Conservation (phyloP, 2,113 vertebrate species). For the Coracopsis vasa region DNA sequence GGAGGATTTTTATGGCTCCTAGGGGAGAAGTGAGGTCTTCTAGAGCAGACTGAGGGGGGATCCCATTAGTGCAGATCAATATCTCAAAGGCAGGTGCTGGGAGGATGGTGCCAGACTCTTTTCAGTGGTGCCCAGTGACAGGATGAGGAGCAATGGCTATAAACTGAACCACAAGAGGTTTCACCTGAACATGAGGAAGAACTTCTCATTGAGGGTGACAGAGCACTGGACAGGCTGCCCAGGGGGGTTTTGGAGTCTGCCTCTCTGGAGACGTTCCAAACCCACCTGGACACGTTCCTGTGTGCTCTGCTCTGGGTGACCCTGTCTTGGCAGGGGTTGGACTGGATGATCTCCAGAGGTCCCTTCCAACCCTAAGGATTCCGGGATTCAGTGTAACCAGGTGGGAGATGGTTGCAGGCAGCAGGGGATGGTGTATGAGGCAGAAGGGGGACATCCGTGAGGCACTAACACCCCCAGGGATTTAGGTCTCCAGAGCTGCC, state of each 20-base stretch:
- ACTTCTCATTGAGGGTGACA: not conserved
- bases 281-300: not conserved
- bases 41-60: not conserved
- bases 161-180: not conserved
- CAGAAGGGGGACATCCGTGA: not conserved
- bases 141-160: not conserved
- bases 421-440: rapidly evolving
- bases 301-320: not conserved
- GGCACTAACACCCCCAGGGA: not conserved
- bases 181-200: not conserved
- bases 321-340: not conserved
- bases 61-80: not conserved
- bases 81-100: not conserved
- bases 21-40: not conserved
- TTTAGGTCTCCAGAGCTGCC: not conserved
- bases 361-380: not conserved
- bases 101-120: not conserved
- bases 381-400: not conserved
- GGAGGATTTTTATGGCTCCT: not conserved
- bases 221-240: not conserved
- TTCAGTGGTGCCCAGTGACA: not conserved
- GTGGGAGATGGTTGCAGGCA: not conserved
- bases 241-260: not conserved
- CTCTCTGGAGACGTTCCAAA: not conserved
- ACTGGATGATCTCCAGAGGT: not conserved